Percentiles rank a stretch among this genome's conserved stretches.
Evolutionary conservation across 2,113 vertebrate species (phyloP).

Genomic region (Limnothrissa miodon): DNA sequence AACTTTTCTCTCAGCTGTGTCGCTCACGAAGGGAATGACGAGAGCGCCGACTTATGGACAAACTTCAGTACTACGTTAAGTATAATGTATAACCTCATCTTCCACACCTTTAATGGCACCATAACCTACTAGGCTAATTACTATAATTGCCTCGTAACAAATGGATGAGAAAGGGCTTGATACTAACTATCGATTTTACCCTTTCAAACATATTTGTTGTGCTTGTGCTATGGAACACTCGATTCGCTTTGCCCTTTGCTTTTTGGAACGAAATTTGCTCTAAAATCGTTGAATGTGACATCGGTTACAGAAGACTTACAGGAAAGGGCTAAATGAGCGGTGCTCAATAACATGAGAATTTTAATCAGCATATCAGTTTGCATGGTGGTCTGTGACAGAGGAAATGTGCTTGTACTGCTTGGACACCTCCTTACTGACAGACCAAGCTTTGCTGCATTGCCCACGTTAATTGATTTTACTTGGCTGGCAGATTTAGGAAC

Average conservation of each 20-base stretch:
- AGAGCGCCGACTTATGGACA: conserved; percentile 61
- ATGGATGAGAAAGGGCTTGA: neutral
- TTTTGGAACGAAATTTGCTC: no score
- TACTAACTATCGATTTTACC: no score
- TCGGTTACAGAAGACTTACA: no score
- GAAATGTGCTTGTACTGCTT: neutral
- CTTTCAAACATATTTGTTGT: no score
- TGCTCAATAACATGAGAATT: neutral
- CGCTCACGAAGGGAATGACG: conserved; percentile 59
- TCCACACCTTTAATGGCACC: neutral
- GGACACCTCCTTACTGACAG: neutral
- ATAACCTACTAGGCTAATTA: neutral
- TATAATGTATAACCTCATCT: neutral
- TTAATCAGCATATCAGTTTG: neutral
- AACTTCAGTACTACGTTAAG: conserved; percentile 32
- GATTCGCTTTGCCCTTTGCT: no score
- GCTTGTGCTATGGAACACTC: no score
- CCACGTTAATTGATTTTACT: neutral
- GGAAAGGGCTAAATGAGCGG: no score
- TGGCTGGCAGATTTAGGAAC: neutral
- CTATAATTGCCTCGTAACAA: neutral
- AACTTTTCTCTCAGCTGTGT: conserved; percentile 72
- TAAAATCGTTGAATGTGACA: no score
- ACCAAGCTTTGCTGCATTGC: neutral
- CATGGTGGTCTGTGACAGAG: neutral